These are phyloP conservation scores for Discoglossus pictus DNA, from an alignment of 2,797 vertebrate genomes.

Conservation along the genomic window DNA sequence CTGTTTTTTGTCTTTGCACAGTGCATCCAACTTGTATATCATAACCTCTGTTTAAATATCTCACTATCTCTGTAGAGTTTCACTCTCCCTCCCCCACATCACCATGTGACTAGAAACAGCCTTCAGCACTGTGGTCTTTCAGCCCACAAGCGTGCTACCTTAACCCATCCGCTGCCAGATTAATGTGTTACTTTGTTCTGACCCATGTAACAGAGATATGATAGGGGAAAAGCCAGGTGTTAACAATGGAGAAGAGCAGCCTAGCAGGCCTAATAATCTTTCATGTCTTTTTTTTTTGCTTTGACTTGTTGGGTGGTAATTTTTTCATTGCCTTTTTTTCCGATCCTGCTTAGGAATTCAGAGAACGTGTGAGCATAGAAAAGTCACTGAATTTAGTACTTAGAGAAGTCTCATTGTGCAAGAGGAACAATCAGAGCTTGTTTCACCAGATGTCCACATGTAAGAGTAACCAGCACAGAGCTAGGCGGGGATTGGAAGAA, in stretches of 20 bases:
- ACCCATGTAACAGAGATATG: neutral
- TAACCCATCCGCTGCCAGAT: constrained; percentile 15
- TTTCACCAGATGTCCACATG: constrained; percentile 34
- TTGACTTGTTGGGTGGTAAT: no score
- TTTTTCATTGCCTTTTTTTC: neutral
- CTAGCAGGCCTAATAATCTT: no score
- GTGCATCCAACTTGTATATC: neutral
- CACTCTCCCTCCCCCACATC: constrained; percentile 8
- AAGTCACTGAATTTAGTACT: neutral
- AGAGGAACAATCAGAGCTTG: constrained; percentile 25
- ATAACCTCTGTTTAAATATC: neutral
- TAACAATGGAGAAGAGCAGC: neutral
- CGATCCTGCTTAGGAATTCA: constrained; percentile 6
- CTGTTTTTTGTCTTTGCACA: neutral
- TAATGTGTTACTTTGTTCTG: neutral
- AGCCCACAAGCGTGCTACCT: constrained; percentile 19
- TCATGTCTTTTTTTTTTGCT: no score
- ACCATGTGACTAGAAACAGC: constrained; percentile 12
- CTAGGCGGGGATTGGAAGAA: neutral
- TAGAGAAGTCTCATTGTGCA: constrained; percentile 20
- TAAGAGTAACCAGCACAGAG: constrained; percentile 13
- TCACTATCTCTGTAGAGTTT: neutral
- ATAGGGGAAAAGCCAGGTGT: neutral
- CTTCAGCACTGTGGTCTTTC: constrained; percentile 5
- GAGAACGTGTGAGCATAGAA: neutral